Conservation (phyloP, 2,888 invertebrate genomes). For the Trichopoda pennipes region DNA sequence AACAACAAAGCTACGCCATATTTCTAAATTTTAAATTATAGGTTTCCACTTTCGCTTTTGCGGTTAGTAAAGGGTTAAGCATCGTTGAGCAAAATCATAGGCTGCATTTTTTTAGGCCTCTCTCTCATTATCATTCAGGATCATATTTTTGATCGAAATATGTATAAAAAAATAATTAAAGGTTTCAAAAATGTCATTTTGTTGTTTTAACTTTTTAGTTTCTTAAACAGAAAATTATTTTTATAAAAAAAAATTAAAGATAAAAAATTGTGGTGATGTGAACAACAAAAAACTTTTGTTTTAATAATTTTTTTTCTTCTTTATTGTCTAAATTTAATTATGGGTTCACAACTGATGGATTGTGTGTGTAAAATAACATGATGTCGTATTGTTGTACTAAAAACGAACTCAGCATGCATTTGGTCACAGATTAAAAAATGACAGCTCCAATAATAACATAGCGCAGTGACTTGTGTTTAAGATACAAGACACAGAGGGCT, state of each 20-base stretch:
- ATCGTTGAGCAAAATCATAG: constrained; percentile 42
- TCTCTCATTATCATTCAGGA: constrained; percentile 3
- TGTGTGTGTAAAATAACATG: constrained; percentile 29
- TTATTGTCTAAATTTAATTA: constrained; percentile 24
- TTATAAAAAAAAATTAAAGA: constrained; percentile 3
- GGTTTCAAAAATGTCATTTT: constrained; percentile 61
- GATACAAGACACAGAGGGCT: too few species aligned
- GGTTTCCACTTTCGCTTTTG: constrained; percentile 17
- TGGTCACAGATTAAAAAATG: constrained; percentile 2
- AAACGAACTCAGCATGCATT: neutral
- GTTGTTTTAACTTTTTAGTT: neutral
- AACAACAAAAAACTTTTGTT: constrained; percentile 3
- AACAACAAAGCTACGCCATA: constrained; percentile 27
- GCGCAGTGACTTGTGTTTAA: too few species aligned
- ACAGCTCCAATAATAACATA: neutral
- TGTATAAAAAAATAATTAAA: constrained; percentile 30
- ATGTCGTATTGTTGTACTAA: neutral
- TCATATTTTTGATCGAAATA: constrained; percentile 57
- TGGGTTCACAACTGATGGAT: constrained; percentile 6
- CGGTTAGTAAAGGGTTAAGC: constrained; percentile 63
- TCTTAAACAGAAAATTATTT: constrained; percentile 3
- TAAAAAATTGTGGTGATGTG: constrained; percentile 9
- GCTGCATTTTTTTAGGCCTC: neutral
- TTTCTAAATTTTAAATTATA: constrained; percentile 53
- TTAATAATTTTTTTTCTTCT: neutral